phyloP scores from a whole-genome alignment of 2,797 vertebrate genomes.

The Pseudocheirus occidentalis region DNA sequence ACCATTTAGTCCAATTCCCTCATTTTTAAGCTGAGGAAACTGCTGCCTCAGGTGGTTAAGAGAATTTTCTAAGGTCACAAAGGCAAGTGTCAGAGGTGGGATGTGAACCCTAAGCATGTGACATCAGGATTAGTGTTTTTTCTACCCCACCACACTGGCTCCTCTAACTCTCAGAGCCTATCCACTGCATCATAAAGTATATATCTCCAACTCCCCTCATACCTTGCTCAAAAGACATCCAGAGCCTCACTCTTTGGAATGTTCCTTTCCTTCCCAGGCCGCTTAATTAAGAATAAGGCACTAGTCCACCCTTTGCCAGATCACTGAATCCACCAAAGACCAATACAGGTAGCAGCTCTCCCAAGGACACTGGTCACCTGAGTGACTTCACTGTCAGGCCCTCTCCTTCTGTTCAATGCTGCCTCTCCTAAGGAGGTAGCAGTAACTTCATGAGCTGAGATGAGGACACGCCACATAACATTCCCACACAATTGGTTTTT shows the following conservation, averaged over 20 bases:
- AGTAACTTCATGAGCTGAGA: conserved; percentile 18
- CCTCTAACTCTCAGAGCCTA: background rate
- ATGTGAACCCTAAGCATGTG: background rate
- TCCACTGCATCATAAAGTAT: background rate
- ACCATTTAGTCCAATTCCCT: background rate
- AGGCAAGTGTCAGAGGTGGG: background rate
- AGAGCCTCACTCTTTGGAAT: background rate
- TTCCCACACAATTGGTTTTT: background rate
- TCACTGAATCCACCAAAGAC: background rate
- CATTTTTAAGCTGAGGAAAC: background rate
- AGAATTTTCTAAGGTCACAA: background rate
- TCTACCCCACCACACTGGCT: background rate
- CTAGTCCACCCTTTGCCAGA: background rate
- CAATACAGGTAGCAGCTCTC: background rate
- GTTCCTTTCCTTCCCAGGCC: conserved; percentile 3
- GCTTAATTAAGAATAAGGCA: background rate
- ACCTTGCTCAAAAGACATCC: conserved; percentile 2
- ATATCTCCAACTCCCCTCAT: background rate
- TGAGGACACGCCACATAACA: background rate
- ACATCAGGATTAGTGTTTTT: background rate
- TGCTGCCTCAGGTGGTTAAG: background rate
- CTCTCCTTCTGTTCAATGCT: background rate
- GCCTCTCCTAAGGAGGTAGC: background rate
- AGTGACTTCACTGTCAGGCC: background rate
- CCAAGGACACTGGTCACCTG: background rate